phyloP scores from a whole-genome alignment of 2,888 invertebrate species.

The Orthonevra nobilis region DNA sequence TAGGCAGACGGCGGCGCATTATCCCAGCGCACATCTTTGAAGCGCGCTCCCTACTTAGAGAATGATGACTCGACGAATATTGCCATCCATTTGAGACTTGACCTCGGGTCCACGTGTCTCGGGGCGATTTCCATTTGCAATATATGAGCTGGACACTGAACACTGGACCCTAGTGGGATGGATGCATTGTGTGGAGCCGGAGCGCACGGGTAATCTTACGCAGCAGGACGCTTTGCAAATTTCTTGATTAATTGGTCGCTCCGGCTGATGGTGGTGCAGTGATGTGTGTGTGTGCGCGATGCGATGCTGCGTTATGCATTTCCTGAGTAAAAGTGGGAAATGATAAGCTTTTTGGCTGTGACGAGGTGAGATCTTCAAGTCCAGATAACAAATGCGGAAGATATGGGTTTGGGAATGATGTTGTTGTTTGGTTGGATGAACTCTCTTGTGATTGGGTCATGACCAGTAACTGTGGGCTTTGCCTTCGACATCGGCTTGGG shows the following conservation, averaged over 20 bases:
- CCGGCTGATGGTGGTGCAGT: constrained; percentile 44
- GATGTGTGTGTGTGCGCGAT: constrained; percentile 32
- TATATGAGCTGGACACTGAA: constrained; percentile 8
- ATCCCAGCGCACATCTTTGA: constrained; percentile 24
- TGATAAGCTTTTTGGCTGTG: constrained; percentile 54
- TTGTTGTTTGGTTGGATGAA: constrained; percentile 50
- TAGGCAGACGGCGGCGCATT: constrained; percentile 49
- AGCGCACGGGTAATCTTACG: constrained; percentile 48
- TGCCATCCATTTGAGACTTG: constrained; percentile 62
- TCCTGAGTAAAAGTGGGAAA: constrained; percentile 33
- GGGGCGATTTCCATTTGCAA: constrained; percentile 64
- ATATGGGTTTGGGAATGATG: constrained; percentile 52
- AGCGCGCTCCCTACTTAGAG: constrained; percentile 1
- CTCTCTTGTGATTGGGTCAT: constrained; percentile 65
- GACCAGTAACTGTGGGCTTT: constrained; percentile 39
- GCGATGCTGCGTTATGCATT: constrained; percentile 38
- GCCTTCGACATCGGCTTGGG: constrained; percentile 4
- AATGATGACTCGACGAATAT: constrained; percentile 59
- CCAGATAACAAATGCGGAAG: constrained; percentile 69
- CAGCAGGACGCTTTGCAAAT: constrained; percentile 68
- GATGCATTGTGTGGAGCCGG: constrained; percentile 16
- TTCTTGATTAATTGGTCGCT: constrained; percentile 68
- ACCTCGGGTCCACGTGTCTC: constrained; percentile 66
- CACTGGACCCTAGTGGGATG: constrained; percentile 15
- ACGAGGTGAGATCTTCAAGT: constrained; percentile 68